A percentile compares a stretch with the other conserved stretches of the same genome.
These are phyloP conservation scores for Entomobrya proxima DNA, from an alignment of 2,888 invertebrate genomes.

Conservation along the genomic window DNA sequence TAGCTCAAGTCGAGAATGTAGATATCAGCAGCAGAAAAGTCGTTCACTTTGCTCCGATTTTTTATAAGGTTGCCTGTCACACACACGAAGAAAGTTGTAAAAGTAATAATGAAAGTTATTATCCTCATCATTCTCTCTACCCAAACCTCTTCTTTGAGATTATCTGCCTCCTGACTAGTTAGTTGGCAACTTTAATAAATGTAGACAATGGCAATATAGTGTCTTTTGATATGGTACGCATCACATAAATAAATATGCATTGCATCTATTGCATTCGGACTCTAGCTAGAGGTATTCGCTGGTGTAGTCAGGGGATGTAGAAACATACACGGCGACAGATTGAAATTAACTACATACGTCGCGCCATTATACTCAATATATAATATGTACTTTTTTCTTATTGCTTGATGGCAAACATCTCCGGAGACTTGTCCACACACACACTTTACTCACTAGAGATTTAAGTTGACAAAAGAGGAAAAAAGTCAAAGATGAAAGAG, in stretches of 20 bases:
- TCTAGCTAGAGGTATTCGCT: not conserved
- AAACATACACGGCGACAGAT: conserved; percentile 25
- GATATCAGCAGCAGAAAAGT: not conserved
- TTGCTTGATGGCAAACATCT: conserved; percentile 36
- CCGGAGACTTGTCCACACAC: not conserved
- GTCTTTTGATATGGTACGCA: conserved; percentile 3
- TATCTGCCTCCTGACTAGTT: not conserved
- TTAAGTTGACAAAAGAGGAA: conserved; percentile 31
- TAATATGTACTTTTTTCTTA: not conserved
- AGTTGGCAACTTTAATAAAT: not conserved
- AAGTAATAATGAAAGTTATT: conserved; percentile 18
- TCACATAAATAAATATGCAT: conserved; percentile 46
- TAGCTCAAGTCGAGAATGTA: not conserved
- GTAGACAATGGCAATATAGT: not conserved
- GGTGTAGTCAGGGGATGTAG: not conserved
- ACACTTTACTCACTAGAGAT: conserved; percentile 1
- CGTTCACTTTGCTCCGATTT: not conserved
- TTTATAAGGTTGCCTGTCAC: not conserved
- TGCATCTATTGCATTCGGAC: not conserved
- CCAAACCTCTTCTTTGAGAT: not conserved
- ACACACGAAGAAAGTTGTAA: conserved; percentile 25
- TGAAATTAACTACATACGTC: not conserved
- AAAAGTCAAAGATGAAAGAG: conserved; percentile 45
- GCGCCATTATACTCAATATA: not conserved
- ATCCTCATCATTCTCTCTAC: not conserved